Percentiles rank a stretch among this genome's conserved stretches.
Conservation (phyloP, 1,140 invertebrate species). For the Apis cerana region DNA sequence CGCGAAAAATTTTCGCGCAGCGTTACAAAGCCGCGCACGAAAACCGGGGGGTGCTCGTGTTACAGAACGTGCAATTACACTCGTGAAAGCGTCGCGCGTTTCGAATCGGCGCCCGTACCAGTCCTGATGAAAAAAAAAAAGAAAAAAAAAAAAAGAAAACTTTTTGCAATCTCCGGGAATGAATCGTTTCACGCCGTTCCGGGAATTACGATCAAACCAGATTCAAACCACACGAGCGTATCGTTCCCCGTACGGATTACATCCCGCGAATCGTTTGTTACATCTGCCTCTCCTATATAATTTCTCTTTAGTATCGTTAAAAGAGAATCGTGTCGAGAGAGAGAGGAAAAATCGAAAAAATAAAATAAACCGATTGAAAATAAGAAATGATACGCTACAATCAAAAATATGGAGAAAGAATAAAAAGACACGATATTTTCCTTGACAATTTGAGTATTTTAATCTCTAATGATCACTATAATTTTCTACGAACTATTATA, state of each 20-base stretch:
- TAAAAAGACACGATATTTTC: too few relatives aligned
- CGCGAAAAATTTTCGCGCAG: constrained; percentile 42
- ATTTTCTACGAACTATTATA: too few relatives aligned
- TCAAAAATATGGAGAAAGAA: not conserved
- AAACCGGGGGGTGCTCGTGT: constrained; percentile 45
- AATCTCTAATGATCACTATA: too few relatives aligned
- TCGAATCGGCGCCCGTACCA: not conserved
- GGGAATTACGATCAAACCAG: constrained; percentile 57
- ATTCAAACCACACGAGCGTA: constrained; percentile 48
- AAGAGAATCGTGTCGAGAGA: not conserved
- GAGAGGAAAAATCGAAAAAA: constrained; percentile 5
- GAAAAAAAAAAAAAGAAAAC: constrained; percentile 30
- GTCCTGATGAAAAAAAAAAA: not conserved
- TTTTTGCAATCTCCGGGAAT: constrained; percentile 44
- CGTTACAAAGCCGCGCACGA: constrained; percentile 38
- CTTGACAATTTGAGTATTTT: too few relatives aligned
- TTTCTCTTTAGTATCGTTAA: constrained; percentile 3
- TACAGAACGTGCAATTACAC: constrained; percentile 62
- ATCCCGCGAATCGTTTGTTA: constrained; percentile 51
- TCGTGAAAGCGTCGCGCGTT: constrained; percentile 41
- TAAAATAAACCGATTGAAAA: not conserved
- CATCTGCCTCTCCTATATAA: constrained; percentile 55
- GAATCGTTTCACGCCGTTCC: constrained; percentile 41
- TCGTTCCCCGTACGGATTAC: constrained; percentile 59
- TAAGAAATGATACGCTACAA: not conserved